Evolutionary conservation across 2,888 invertebrate genomes (phyloP).

Genomic region (Erebia aethiops): DNA sequence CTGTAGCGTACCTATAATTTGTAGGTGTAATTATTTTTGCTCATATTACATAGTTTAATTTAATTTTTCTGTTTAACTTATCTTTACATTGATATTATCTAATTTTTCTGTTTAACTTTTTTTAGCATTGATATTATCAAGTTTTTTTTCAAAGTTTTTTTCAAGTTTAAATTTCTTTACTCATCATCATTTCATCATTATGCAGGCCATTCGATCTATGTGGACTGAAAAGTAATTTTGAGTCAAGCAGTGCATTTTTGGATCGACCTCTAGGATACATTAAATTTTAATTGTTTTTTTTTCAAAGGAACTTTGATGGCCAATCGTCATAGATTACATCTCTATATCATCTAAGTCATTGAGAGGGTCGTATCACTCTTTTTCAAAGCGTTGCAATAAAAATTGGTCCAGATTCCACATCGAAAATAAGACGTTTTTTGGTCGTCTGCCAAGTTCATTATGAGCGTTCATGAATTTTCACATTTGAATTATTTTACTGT

Average conservation of each 20-base stretch:
- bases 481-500: conserved; percentile 84
- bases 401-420: conserved; percentile 83
- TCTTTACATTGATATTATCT: too few relatives aligned
- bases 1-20: too few relatives aligned
- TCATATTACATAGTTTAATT: too few relatives aligned
- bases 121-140: too few relatives aligned
- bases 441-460: conserved; percentile 83
- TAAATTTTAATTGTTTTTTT: too few relatives aligned
- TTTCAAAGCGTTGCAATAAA: conserved; percentile 80
- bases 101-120: too few relatives aligned
- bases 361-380: conserved; percentile 70
- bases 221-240: background rate
- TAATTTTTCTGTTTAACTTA: too few relatives aligned
- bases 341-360: conserved; percentile 57
- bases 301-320: background rate
- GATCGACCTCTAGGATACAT: background rate
- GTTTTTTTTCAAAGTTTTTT: too few relatives aligned
- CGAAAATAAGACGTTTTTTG: conserved; percentile 84
- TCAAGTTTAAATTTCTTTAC: too few relatives aligned
- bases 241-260: background rate
- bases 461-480: conserved; percentile 83
- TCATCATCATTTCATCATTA: too few relatives aligned
- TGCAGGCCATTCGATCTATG: too few relatives aligned
- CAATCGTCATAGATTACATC: conserved; percentile 11
- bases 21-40: too few relatives aligned